A percentile compares a stretch with the other conserved stretches of the same genome.
Evolutionary conservation across 1,140 invertebrate species (phyloP).

Genomic region (Dendroctonus valens): DNA sequence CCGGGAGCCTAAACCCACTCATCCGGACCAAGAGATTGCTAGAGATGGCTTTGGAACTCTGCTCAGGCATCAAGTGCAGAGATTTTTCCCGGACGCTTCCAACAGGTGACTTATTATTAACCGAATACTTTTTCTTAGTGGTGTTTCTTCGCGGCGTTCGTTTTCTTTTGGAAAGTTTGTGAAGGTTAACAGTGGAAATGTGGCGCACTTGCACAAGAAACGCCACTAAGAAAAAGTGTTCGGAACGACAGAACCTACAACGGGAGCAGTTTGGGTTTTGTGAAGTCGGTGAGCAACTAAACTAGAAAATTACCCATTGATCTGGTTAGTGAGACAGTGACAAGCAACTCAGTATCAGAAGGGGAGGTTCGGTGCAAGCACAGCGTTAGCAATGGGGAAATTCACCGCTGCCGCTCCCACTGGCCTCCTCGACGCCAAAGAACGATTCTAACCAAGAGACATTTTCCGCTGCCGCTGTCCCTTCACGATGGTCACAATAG

Average conservation of each 20-base stretch:
- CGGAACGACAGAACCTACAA: neutral
- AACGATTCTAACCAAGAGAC: constrained; percentile 10
- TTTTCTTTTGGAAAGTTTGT: too few relatives aligned
- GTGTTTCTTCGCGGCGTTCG: too few relatives aligned
- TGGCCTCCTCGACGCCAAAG: constrained; percentile 16
- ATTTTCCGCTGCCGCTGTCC: neutral
- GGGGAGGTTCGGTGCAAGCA: constrained; percentile 43
- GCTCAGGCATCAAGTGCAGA: neutral
- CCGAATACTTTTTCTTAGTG: neutral
- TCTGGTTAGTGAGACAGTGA: constrained; percentile 27
- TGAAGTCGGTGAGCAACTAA: neutral
- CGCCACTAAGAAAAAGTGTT: too few relatives aligned
- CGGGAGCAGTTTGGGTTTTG: too few relatives aligned
- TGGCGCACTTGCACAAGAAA: too few relatives aligned
- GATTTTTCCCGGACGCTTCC: constrained; percentile 20
- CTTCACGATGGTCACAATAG: neutral
- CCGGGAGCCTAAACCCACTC: neutral
- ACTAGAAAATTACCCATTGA: neutral
- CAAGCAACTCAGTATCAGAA: constrained; percentile 39
- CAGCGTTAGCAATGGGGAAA: constrained; percentile 43
- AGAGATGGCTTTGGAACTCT: too few relatives aligned
- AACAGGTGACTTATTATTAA: constrained; percentile 12
- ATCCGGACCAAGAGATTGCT: constrained; percentile 2
- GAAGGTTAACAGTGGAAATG: too few relatives aligned
- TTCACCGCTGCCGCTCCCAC: constrained; percentile 27